phyloP scores from a whole-genome alignment of 2,113 vertebrate species.

The Epinephelus moara region DNA sequence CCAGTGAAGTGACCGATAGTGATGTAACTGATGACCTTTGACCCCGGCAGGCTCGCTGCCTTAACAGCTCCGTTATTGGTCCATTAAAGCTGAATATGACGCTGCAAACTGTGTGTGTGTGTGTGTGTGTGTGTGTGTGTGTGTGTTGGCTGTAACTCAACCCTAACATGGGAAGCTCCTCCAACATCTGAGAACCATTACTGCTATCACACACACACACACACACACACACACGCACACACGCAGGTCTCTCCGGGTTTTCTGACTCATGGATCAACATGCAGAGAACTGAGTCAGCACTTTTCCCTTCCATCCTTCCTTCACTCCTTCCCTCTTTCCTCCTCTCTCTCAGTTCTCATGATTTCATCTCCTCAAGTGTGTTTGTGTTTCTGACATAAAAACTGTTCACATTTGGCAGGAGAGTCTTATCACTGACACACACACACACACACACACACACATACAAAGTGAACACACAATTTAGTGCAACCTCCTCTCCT shows the following conservation, averaged over 20 bases:
- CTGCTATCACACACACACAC: constrained; percentile 45
- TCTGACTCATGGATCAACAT: constrained; percentile 77
- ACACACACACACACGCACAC: constrained; percentile 30
- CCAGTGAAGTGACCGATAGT: not conserved
- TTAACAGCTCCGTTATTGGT: constrained; percentile 55
- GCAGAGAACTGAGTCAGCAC: constrained; percentile 68
- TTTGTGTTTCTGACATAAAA: constrained; percentile 49
- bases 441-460: not conserved
- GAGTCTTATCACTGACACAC: constrained; percentile 27
- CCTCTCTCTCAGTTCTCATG: constrained; percentile 28
- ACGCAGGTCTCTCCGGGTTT: constrained; percentile 50
- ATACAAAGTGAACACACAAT: constrained; percentile 6
- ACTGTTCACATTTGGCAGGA: constrained; percentile 24
- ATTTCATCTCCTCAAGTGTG: constrained; percentile 35
- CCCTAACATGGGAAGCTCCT: constrained; percentile 66
- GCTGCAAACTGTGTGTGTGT: constrained; percentile 44
- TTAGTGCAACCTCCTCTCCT: not conserved
- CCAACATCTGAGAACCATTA: constrained; percentile 77
- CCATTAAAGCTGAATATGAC: constrained; percentile 56
- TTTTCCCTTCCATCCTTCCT: constrained; percentile 49
- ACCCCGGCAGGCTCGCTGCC: constrained; percentile 38
- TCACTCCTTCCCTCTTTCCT: not conserved
- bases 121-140: constrained; percentile 27
- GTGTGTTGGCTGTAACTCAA: constrained; percentile 59
- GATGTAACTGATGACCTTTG: constrained; percentile 40